A percentile compares a stretch with the other conserved stretches of the same genome.
Evolutionary conservation across 1,140 invertebrate genomes (phyloP).

Genomic region (Geopemphigus sp.): DNA sequence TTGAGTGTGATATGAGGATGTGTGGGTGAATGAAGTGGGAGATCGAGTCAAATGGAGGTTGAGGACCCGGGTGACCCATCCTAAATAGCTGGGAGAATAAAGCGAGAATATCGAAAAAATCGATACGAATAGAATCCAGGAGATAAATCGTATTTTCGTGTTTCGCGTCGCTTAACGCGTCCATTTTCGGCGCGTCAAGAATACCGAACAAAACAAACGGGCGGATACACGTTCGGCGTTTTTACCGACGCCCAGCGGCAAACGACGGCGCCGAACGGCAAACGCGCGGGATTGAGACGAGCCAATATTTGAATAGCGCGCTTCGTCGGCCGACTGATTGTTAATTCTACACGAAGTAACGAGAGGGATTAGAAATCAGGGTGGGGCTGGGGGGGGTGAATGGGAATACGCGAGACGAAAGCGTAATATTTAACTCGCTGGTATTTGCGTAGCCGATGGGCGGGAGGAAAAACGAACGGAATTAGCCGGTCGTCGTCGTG

Average conservation of each 20-base stretch:
- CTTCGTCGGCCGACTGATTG: constrained; percentile 19
- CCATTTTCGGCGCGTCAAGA: too few species aligned
- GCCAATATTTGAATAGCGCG: constrained; percentile 32
- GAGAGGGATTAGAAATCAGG: constrained; percentile 8
- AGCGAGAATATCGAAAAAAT: background rate
- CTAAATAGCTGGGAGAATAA: too few species aligned
- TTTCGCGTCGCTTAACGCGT: too few species aligned
- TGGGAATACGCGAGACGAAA: constrained; percentile 13
- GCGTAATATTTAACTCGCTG: constrained; percentile 39
- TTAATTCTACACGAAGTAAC: constrained; percentile 28
- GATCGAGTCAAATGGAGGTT: too few species aligned
- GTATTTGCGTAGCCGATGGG: constrained; percentile 41
- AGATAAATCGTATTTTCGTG: too few species aligned
- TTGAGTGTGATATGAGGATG: too few species aligned
- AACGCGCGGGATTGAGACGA: background rate
- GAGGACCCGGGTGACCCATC: too few species aligned
- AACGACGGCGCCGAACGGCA: background rate
- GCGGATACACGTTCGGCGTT: too few species aligned
- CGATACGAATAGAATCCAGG: background rate
- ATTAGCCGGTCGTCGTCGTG: constrained; percentile 33
- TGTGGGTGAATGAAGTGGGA: too few species aligned
- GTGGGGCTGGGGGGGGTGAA: too few species aligned
- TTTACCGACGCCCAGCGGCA: background rate
- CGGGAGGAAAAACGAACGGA: constrained; percentile 8
- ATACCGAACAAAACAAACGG: too few species aligned